Evolutionary conservation across 2,888 invertebrate species (phyloP).

Genomic region (Acanthacorydalis orientalis): DNA sequence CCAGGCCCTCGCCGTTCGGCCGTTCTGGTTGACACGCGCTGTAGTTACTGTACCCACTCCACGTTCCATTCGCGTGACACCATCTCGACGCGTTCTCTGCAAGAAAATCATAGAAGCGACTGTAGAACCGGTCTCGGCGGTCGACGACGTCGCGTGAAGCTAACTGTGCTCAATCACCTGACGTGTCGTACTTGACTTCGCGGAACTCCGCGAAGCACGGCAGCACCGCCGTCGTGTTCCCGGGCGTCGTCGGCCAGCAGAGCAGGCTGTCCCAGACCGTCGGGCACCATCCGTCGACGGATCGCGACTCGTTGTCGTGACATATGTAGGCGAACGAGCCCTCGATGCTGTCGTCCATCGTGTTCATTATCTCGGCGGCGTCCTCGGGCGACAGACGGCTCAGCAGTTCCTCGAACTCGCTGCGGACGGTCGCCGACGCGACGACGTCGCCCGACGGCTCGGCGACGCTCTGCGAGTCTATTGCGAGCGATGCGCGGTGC

Average conservation of each 20-base stretch:
- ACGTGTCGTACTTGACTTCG: slow-evolving; percentile 62
- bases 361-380: no score
- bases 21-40: slow-evolving; percentile 34
- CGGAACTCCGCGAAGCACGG: slow-evolving; percentile 66
- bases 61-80: slow-evolving; percentile 63
- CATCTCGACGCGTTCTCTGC: slow-evolving; percentile 73
- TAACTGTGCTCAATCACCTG: slow-evolving; percentile 40
- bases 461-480: no score
- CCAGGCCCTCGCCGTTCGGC: slow-evolving; percentile 26
- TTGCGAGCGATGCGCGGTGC: no score
- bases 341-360: no score
- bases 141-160: neutral
- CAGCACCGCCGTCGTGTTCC: slow-evolving; percentile 48
- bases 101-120: slow-evolving; percentile 16
- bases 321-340: slow-evolving; percentile 10
- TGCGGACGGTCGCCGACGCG: no score
- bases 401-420: no score
- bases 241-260: slow-evolving; percentile 70
- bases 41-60: slow-evolving; percentile 68
- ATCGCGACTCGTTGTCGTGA: slow-evolving; percentile 1
- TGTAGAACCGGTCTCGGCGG: neutral
- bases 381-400: no score
- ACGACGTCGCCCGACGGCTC: no score
- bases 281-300: slow-evolving; percentile 33
- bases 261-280: slow-evolving; percentile 58